Evolutionary conservation across 2,797 vertebrate species (phyloP), one percentile per base, ranked within the genome.

Genomic region (Gallinago solitaria): DNA sequence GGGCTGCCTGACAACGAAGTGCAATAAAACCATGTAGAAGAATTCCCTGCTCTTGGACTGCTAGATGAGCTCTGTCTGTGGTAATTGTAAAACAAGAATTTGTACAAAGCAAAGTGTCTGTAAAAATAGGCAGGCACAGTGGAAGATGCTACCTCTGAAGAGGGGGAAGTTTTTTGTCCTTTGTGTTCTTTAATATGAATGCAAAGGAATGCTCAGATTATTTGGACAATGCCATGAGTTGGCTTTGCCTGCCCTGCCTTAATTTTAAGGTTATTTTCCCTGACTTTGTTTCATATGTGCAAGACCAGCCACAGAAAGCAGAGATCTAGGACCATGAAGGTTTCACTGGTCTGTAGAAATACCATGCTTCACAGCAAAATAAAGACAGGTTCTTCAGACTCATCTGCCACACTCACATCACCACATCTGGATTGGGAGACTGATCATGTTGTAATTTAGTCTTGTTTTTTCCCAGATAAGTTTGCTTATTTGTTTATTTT

Each of bases 51-150:
- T 95, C 56, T 87, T 94, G 37, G 68, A 73, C 63, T 71, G 59
- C 41, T 79, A 60, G 80, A 69, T 85, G 88, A 77, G 74, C 57
- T 83, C 91, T 70, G 25, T 96, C 73, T 93, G 64, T 39, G 53
- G 86, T 69, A 90, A 48, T 87, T 83, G 68, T 51, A 28, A 56
- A 94, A n/a, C 7, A 56, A 87, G 25, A 92, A 48, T 93, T 91
- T 59, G 21, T 77, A 51, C 9, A 91, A 87, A 94, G 75, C 14
- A 93, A 96, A 83, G 47, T 35, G 47, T 86, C 25, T 64, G 81
- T 69, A 94, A 97, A 97, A 93, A 89, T 48, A 95, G 60, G 63
- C 84, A 95, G 39, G 69, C 68, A 89, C 63, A 41, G 33, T 76
- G 59, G 33, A 95, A 90, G 60, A 54, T 77, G 5, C 11, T 59